These are phyloP conservation scores for Vimba vimba DNA, from an alignment of 2,113 vertebrate genomes.

Conservation along the genomic window DNA sequence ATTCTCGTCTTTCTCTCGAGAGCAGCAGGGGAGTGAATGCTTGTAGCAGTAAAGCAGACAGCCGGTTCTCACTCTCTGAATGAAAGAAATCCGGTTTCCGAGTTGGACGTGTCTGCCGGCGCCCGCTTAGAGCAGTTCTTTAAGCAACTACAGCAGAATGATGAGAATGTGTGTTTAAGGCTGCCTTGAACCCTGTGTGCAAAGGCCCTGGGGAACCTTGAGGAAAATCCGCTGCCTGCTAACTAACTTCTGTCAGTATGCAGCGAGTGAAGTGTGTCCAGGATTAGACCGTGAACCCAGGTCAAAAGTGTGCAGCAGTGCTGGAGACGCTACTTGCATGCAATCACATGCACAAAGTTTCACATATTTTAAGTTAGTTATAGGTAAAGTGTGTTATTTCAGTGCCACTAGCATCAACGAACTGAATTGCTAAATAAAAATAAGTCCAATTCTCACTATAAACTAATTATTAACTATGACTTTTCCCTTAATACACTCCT, in stretches of 20 bases:
- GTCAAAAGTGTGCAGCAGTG: neutral
- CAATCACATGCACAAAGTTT: neutral
- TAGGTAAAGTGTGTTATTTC: neutral
- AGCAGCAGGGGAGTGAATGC: constrained; percentile 53
- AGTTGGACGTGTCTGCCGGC: constrained; percentile 57
- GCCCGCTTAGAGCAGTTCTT: constrained; percentile 50
- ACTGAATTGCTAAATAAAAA: neutral
- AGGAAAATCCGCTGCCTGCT: constrained; percentile 50
- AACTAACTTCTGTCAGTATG: constrained; percentile 39
- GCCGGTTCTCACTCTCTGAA: constrained; percentile 49
- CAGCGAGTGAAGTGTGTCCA: constrained; percentile 32
- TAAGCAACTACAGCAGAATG: constrained; percentile 28
- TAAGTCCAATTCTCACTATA: no score
- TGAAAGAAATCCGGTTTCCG: constrained; percentile 60
- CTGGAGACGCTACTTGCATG: neutral
- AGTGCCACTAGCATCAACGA: neutral
- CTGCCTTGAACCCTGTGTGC: constrained; percentile 70
- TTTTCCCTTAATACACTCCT: no score
- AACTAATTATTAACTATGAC: no score
- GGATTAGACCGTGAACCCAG: constrained; percentile 8
- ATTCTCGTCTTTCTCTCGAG: constrained; percentile 50
- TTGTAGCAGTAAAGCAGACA: constrained; percentile 47
- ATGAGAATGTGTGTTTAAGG: constrained; percentile 18
- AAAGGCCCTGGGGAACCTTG: constrained; percentile 61
- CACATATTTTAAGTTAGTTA: neutral